Evolutionary conservation across 2,888 invertebrate species (phyloP), one percentile per base, ranked within the genome.

Genomic region (Anaspis maculata): DNA sequence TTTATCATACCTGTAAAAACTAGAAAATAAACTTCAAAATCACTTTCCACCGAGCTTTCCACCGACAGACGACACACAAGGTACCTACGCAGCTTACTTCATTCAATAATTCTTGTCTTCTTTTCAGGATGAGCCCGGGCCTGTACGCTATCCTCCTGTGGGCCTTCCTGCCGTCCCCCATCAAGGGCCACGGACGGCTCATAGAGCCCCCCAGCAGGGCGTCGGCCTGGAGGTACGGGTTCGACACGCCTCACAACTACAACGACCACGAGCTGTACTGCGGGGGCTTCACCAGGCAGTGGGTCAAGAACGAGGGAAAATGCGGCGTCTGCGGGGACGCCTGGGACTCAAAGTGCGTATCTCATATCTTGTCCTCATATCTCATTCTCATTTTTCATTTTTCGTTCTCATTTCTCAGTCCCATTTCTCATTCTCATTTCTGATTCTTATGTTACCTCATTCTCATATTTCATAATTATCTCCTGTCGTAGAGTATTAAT

Each of bases 201-300:
- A 79, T 87, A 36, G 89, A 90, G 57, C 90, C 90, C 0, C 89
- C 90, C 2, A 87, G 87, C 30, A 71, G 90, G 39, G 85, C 87
- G 3, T 83, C 86, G 1, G 88, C 88, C 54, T 90, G 89, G 89
- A 74, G 89, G 45, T 89, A 80, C 64, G 90, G 89, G 36, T 91
- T 90, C 64, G 76, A 80, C 59, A 87, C 89, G 2, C 87, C 87
- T 1, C 83, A 83, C 54, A 84, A 91, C 64, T 90, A 89, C 67
- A 88, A 90, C 61, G 90, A 91, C 64, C 83, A 89, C 59, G 87
- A 90, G 57, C 71, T 83, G 3, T 90, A 81, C 65, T 90, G 90
- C 60, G 90, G 90, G 1, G 90, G 90, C 6, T 87, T 82, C 60
- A 73, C 80, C n/a, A 70, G 84, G 30, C 89, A 89, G 56, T 86